Evolutionary conservation across 2,888 invertebrate species (phyloP), one percentile per base, ranked within the genome.

Genomic region (Euplexia lucipara): DNA sequence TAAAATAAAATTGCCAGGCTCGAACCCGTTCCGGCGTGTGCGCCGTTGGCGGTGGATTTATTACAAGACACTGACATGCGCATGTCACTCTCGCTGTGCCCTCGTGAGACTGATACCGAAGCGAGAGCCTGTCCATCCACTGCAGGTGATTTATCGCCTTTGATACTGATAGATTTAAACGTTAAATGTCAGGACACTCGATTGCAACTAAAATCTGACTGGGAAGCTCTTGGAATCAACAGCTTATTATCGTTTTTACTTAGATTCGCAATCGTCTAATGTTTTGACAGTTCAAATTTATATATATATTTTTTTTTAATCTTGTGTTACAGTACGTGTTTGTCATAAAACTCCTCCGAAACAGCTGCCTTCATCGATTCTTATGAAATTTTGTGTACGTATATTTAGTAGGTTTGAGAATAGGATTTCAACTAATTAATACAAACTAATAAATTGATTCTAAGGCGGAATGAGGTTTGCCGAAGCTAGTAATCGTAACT

Each of bases 1-100:
- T 92, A 91, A 92, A 92, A 92, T 87, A 81, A 88, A 90, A 85
- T 88, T 86, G 88, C 79, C 86, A 83, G 83, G 83, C 85, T 66
- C 48, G 45, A 83, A 88, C 88, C 83, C 84, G 91, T 88, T 90
- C 86, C 82, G 79, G 76, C 84, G 85, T 76, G 78, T 71, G 79
- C 75, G 81, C 78, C 76, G 82, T 73, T 75, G 80, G 78, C 81
- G 69, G 70, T 70, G 86, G 88, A 91, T 91, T 91, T 90, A 91
- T 89, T 88, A 85, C 85, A 71, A 75, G 59, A 80, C 70, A 70
- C 81, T 74, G 76, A 78, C 81, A 82, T 71, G 79, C 66, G 69
- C 62, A 68, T 67, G 76, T 73, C 82, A 86, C 87, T 88, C 85
- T 86, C 84, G 80, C 83, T 84, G 79, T 72, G 75, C 62, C 69